Evolutionary conservation across 2,797 vertebrate genomes (phyloP).

Genomic region (Acridotheres tristis): DNA sequence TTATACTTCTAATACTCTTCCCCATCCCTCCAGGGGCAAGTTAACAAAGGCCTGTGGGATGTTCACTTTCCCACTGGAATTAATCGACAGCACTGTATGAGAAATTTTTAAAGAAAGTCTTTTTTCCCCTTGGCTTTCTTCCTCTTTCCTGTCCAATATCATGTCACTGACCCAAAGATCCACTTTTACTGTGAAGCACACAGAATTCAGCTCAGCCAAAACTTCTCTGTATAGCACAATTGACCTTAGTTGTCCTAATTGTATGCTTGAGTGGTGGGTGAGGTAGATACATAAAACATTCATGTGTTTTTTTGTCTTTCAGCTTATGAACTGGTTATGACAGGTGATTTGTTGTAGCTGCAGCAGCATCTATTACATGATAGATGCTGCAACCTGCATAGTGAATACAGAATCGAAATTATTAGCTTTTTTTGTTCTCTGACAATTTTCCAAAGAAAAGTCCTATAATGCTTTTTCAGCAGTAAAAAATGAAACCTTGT

Average conservation of each 20-base stretch:
- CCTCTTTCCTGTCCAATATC: not conserved
- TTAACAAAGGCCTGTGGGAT: not conserved
- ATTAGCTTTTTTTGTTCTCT: not conserved
- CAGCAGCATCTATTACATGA: not conserved
- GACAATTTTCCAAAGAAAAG: not conserved
- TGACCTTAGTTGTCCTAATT: not conserved
- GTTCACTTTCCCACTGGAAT: not conserved
- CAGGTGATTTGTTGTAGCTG: not conserved
- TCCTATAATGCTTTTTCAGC: not conserved
- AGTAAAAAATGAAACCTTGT: not conserved
- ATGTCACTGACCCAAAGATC: not conserved
- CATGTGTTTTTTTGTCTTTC: not conserved
- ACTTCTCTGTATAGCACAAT: not conserved
- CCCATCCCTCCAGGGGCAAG: not conserved
- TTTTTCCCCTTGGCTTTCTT: not conserved
- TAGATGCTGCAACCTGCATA: not conserved
- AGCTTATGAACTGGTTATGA: not conserved
- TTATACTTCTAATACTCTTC: not conserved
- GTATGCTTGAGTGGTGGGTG: rapidly evolving
- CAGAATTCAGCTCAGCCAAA: not conserved
- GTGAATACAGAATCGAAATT: not conserved
- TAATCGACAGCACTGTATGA: not conserved
- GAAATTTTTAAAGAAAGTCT: not conserved
- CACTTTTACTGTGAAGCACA: not conserved
- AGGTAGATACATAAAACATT: not conserved